These are phyloP conservation scores for Tapirus terrestris DNA, from an alignment of 2,113 vertebrate genomes.

Conservation along the genomic window DNA sequence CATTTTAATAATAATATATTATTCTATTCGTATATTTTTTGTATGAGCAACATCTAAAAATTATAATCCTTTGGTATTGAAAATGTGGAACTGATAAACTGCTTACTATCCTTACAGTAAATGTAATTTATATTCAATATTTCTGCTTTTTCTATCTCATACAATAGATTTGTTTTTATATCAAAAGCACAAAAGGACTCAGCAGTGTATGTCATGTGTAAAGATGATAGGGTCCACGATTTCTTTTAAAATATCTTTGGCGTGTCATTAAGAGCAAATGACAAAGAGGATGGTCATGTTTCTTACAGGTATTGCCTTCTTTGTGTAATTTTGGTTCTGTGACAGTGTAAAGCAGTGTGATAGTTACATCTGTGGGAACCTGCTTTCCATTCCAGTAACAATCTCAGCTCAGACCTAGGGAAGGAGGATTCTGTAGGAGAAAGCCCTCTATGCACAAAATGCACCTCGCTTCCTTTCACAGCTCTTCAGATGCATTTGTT, in stretches of 20 bases:
- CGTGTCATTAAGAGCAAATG: too few species aligned
- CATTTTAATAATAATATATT: background rate
- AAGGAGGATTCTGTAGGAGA: too few species aligned
- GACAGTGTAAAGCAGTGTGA: too few species aligned
- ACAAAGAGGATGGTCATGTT: too few species aligned
- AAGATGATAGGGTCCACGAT: background rate
- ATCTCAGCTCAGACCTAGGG: too few species aligned
- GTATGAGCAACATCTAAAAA: background rate
- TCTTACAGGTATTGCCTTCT: too few species aligned
- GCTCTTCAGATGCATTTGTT: too few species aligned
- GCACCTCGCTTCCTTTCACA: too few species aligned
- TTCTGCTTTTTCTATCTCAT: background rate
- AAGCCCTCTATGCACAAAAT: too few species aligned
- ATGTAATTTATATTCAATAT: background rate
- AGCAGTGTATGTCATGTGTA: background rate
- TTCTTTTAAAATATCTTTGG: background rate
- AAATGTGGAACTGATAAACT: background rate
- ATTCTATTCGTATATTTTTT: background rate
- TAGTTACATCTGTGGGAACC: too few species aligned
- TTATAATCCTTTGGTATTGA: background rate
- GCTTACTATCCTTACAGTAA: background rate
- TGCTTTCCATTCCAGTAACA: too few species aligned
- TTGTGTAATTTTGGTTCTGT: too few species aligned
- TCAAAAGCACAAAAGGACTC: background rate
- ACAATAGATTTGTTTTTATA: background rate